Percentiles rank a stretch among this genome's conserved stretches.
Conservation (phyloP, 2,797 vertebrate species). For the Phaenicophaeus curvirostris region DNA sequence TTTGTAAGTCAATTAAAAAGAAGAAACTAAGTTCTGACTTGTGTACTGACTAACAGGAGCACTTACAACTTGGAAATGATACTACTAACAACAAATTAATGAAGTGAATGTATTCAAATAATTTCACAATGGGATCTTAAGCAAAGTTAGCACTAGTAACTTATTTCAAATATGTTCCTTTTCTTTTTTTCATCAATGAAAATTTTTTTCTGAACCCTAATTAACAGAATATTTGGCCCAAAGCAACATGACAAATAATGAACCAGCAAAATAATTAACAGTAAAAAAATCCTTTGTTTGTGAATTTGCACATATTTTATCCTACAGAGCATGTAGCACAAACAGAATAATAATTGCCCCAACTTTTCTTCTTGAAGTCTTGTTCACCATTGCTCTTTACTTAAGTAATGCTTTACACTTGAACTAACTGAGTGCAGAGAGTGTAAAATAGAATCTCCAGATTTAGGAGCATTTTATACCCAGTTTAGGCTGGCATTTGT, state of each 20-base stretch:
- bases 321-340: neutral
- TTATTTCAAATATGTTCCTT: neutral
- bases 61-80: neutral
- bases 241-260: neutral
- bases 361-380: neutral
- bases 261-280: neutral
- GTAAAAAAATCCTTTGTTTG: neutral
- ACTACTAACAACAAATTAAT: neutral
- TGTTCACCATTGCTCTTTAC: neutral
- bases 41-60: neutral
- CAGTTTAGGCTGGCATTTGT: neutral
- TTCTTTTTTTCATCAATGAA: neutral
- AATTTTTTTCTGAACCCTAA: neutral
- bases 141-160: neutral
- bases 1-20: neutral
- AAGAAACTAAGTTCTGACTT: neutral
- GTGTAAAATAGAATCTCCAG: neutral
- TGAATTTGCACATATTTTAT: neutral
- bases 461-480: slow-evolving; percentile 6
- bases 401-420: neutral
- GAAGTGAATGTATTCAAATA: neutral
- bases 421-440: neutral
- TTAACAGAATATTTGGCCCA: neutral
- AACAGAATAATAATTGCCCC: neutral
- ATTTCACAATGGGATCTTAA: neutral